phyloP scores from a whole-genome alignment of 2,113 vertebrate species.

The Triplophysa siluroides region DNA sequence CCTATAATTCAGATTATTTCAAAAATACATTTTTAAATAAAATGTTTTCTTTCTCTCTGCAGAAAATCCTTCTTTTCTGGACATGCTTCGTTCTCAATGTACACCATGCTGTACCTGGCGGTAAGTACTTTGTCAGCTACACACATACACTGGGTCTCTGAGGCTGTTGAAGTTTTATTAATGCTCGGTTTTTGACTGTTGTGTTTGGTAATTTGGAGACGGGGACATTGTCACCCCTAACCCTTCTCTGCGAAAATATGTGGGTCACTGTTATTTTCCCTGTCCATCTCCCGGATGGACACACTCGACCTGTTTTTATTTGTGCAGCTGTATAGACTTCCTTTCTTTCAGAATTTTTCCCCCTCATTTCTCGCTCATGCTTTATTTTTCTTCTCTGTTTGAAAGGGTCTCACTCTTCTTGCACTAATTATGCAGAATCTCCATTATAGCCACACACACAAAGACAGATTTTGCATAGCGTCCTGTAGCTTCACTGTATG shows the following conservation, averaged over 20 bases:
- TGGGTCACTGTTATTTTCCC: conserved; percentile 53
- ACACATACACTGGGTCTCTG: conserved; percentile 5
- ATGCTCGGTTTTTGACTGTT: neutral
- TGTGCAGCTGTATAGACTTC: conserved; percentile 63
- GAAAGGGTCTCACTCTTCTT: conserved; percentile 42
- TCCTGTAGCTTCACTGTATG: conserved; percentile 1
- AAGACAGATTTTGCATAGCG: conserved; percentile 9
- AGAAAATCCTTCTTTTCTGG: conserved; percentile 99
- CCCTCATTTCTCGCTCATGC: conserved; percentile 6
- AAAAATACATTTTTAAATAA: conserved; percentile 33
- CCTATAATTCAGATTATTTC: neutral
- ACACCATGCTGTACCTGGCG: conserved; percentile 96
- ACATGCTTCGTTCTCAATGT: conserved; percentile 97
- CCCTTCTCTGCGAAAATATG: conserved; percentile 25
- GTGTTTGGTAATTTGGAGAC: conserved; percentile 3
- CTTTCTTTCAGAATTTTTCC: conserved; percentile 40
- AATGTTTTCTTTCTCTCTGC: conserved; percentile 49
- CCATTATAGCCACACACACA: conserved; percentile 17
- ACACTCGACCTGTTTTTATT: conserved; percentile 61
- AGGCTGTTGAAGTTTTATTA: conserved; percentile 1
- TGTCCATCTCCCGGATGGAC: conserved; percentile 55
- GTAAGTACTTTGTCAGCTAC: conserved; percentile 78
- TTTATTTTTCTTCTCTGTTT: conserved; percentile 24
- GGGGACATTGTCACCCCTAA: conserved; percentile 18
- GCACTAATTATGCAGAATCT: neutral